Percentiles rank a stretch among this genome's conserved stretches.
These are phyloP conservation scores for Dilophus febrilis DNA, from an alignment of 2,888 invertebrate genomes.

Conservation along the genomic window DNA sequence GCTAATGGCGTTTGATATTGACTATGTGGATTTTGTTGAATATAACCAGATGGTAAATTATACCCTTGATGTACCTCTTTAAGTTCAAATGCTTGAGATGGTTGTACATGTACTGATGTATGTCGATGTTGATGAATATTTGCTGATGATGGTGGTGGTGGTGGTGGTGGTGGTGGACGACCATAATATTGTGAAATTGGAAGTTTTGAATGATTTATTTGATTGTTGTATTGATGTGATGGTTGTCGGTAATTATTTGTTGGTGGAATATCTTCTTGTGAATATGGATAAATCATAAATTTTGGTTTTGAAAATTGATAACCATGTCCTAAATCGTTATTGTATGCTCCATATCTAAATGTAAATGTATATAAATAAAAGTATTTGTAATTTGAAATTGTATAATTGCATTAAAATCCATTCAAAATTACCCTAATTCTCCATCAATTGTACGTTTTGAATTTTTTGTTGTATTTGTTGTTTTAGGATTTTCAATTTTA, in stretches of 20 bases:
- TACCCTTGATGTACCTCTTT: conserved; percentile 13
- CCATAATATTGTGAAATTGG: conserved; percentile 4
- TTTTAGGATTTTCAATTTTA: conserved; percentile 25
- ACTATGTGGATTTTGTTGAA: conserved; percentile 6
- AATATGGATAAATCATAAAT: conserved; percentile 52
- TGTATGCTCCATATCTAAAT: conserved; percentile 22
- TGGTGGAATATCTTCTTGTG: conserved; percentile 44
- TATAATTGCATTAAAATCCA: conserved; percentile 16
- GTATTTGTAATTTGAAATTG: too few relatives aligned
- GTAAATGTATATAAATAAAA: not conserved
- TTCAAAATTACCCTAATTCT: conserved; percentile 51
- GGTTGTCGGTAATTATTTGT: conserved; percentile 13
- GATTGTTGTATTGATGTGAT: conserved; percentile 11
- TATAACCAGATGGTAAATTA: conserved; percentile 4
- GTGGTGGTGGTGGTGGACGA: conserved; percentile 10
- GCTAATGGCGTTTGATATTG: too few relatives aligned
- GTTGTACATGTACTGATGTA: conserved; percentile 37
- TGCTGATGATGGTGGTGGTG: conserved; percentile 20
- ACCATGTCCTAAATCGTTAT: conserved; percentile 15
- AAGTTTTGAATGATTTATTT: conserved; percentile 3
- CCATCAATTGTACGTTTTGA: conserved; percentile 54
- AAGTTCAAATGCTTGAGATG: conserved; percentile 36
- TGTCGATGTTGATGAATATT: conserved; percentile 11
- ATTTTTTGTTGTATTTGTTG: conserved; percentile 18
- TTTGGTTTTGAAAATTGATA: conserved; percentile 32